These are phyloP conservation scores for Coracias cyanogaster DNA, from an alignment of 2,797 vertebrate genomes.

Conservation along the genomic window DNA sequence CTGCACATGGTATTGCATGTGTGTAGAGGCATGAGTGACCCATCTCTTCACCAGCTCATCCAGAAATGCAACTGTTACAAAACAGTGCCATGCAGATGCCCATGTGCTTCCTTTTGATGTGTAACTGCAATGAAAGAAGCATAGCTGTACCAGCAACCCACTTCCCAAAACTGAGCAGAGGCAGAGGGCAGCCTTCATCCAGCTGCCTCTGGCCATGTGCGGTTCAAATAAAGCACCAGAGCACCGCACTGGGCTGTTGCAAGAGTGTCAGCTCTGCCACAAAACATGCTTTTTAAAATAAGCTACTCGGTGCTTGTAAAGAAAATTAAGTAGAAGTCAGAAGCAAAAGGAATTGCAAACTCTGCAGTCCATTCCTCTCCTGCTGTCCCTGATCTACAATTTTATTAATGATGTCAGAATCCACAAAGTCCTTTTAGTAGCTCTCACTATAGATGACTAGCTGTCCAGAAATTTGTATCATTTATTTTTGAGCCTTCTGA, in stretches of 20 bases:
- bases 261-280: neutral
- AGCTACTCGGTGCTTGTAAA: neutral
- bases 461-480: neutral
- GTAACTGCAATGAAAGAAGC: neutral
- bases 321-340: neutral
- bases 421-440: neutral
- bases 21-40: neutral
- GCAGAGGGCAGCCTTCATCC: neutral
- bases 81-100: neutral
- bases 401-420: neutral
- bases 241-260: neutral
- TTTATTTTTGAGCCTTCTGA: neutral
- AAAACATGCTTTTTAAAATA: neutral
- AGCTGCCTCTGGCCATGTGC: neutral
- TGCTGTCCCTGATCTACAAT: neutral
- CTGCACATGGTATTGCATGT: neutral
- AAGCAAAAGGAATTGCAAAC: neutral
- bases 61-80: neutral
- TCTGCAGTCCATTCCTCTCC: neutral
- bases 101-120: neutral
- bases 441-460: neutral
- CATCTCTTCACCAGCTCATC: neutral
- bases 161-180: neutral
- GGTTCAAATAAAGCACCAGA: neutral
- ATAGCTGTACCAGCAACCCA: rapidly evolving